Evolutionary conservation across 2,797 vertebrate species (phyloP).

Genomic region (Betta splendens): DNA sequence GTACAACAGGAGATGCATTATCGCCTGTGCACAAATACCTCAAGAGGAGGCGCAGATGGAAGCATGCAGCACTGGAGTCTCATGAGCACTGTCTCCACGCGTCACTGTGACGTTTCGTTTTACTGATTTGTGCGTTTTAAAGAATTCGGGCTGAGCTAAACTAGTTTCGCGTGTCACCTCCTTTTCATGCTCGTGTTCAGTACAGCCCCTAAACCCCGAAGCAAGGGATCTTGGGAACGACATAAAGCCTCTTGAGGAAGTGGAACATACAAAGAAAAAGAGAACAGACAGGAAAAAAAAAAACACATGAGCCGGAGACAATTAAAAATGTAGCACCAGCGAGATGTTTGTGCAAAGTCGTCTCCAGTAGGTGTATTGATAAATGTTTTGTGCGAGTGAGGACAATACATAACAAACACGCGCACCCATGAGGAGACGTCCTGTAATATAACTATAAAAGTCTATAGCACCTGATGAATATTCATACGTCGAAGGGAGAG

Average conservation of each 20-base stretch:
- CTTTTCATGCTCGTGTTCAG: constrained; percentile 24
- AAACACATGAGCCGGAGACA: constrained; percentile 37
- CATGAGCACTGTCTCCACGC: too few relatives aligned
- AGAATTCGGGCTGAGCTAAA: constrained; percentile 31
- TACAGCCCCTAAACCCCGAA: constrained; percentile 47
- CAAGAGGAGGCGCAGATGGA: constrained; percentile 70
- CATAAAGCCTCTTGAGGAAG: constrained; percentile 59
- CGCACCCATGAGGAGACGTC: constrained; percentile 25
- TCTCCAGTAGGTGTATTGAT: constrained; percentile 34
- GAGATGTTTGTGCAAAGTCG: constrained; percentile 22
- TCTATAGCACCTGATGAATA: constrained; percentile 27
- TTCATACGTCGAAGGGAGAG: constrained; percentile 36
- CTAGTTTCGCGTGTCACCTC: constrained; percentile 42
- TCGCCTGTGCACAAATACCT: constrained; percentile 53
- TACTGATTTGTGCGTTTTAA: constrained; percentile 31
- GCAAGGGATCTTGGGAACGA: constrained; percentile 64
- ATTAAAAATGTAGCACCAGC: constrained; percentile 62
- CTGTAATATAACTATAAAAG: constrained; percentile 10
- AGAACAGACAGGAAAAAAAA: constrained; percentile 13
- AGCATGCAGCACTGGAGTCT: constrained; percentile 51
- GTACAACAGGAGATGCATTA: constrained; percentile 48
- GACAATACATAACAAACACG: constrained; percentile 32
- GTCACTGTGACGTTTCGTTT: constrained; percentile 18
- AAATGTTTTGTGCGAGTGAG: constrained; percentile 27
- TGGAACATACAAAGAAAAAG: constrained; percentile 38